Evolutionary conservation across 2,888 invertebrate genomes (phyloP), one percentile per base, ranked within the genome.

Genomic region (Agapetus fuscipes): DNA sequence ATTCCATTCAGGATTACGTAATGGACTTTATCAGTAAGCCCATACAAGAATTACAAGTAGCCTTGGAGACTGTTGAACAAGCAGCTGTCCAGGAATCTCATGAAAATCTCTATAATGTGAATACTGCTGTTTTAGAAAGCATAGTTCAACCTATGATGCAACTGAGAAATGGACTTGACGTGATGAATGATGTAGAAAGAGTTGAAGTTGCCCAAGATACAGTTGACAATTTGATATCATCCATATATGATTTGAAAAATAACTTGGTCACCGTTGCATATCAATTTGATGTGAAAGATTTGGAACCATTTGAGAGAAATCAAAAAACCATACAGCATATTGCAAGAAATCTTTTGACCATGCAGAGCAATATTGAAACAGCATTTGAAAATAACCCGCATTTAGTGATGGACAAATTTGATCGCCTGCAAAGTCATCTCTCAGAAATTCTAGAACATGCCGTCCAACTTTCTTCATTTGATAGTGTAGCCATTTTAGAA

Each of bases 91-190:
- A 66, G 46, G 74, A 76, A 57, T 65, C 72, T 0, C 56, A 51
- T 9, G 53, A 56, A n/a, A 47, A 56, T 2, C 48, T 66, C 28
- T 51, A 58, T 28, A 64, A 62, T 44, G 63, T 74, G 37, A 74
- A 76, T 49, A 72, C 77, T 41, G 73, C 76, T 39, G 66, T 80
- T 20, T 66, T 81, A 38, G 78, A 81, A 52, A 71, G 73, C 36
- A 72, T 81, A 0, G 72, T 75, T 50, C 71, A 74, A 11, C 75
- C 80, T 0, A 63, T 80, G n/a, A 62, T 75, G 37, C 77, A 80
- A 54, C 56, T 82, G 4, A 66, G 74, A 45, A 72, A 64, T 52
- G 73, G 73, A 1, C 61, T 80, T 46, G 76, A 80, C 9, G 51
- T 59, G 3, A 52, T 74, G 10, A 61, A 61, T 46, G 49, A 59